Evolutionary conservation across 2,888 invertebrate genomes (phyloP).

Genomic region (Ophion ellenae): DNA sequence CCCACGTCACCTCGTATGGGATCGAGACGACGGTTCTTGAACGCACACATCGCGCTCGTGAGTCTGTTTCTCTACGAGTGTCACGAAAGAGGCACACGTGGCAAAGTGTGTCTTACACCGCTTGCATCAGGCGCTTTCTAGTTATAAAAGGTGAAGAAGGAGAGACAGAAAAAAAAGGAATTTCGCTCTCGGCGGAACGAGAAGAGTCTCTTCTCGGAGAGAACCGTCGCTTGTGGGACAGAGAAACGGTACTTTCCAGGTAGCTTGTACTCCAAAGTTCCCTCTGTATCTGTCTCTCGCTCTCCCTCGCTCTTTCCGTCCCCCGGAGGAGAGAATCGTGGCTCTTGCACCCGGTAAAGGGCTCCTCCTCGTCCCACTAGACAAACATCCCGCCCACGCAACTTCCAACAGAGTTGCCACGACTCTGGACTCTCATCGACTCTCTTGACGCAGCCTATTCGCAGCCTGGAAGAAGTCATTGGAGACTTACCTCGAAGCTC

Average conservation of each 20-base stretch:
- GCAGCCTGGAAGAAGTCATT: neutral
- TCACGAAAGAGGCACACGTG: slow-evolving; percentile 46
- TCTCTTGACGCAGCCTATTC: neutral
- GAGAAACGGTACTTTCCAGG: slow-evolving; percentile 74
- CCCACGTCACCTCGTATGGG: slow-evolving; percentile 52
- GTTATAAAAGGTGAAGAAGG: slow-evolving; percentile 19
- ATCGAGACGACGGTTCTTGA: slow-evolving; percentile 39
- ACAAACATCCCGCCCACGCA: slow-evolving; percentile 71
- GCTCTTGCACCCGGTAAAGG: slow-evolving; percentile 67
- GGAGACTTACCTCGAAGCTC: neutral
- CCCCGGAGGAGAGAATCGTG: slow-evolving; percentile 30
- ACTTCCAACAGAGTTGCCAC: slow-evolving; percentile 57
- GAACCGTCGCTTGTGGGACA: slow-evolving; percentile 14
- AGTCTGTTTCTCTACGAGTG: slow-evolving; percentile 41
- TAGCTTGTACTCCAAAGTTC: slow-evolving; percentile 52
- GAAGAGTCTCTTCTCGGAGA: slow-evolving; percentile 57
- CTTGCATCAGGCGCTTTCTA: slow-evolving; percentile 51
- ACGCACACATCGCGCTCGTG: slow-evolving; percentile 41
- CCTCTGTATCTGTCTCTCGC: slow-evolving; percentile 14
- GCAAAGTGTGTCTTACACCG: slow-evolving; percentile 39
- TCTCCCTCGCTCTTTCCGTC: slow-evolving; percentile 23
- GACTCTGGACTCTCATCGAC: slow-evolving; percentile 49
- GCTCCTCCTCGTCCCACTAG: slow-evolving; percentile 65
- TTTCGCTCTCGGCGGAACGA: slow-evolving; percentile 27
- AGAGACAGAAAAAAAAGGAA: slow-evolving; percentile 16